Evolutionary conservation across 2,113 vertebrate genomes (phyloP).

Genomic region (Oncorhynchus kisutch): DNA sequence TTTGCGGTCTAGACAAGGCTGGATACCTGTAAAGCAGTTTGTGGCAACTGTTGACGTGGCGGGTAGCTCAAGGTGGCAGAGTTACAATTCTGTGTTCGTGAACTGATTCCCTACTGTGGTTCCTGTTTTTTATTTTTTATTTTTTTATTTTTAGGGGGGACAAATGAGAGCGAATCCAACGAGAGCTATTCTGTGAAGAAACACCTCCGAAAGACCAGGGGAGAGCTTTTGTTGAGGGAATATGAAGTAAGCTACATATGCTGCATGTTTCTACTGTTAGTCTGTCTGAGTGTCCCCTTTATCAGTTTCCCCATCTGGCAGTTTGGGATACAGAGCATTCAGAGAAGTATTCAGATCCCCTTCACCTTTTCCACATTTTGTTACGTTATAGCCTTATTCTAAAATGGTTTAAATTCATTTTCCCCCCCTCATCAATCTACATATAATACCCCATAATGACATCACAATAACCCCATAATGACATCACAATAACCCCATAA

Average conservation of each 20-base stretch:
- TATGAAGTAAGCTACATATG: slow-evolving; percentile 85
- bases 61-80: background rate
- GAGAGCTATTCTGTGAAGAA: slow-evolving; percentile 81
- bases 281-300: background rate
- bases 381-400: too few species aligned
- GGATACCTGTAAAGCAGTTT: too few species aligned
- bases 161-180: slow-evolving; percentile 84
- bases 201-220: slow-evolving; percentile 91
- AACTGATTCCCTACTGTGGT: background rate
- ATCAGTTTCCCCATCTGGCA: too few species aligned
- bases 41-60: too few species aligned
- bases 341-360: too few species aligned
- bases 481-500: too few species aligned
- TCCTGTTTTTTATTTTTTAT: background rate
- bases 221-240: slow-evolving; percentile 88
- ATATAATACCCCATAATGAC: too few species aligned
- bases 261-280: background rate
- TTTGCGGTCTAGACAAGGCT: too few species aligned
- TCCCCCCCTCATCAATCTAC: too few species aligned
- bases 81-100: background rate
- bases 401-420: too few species aligned
- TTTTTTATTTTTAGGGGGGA: slow-evolving; percentile 79
- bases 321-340: background rate
- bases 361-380: too few species aligned
- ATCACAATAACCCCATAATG: too few species aligned